phyloP scores from a whole-genome alignment of 2,113 vertebrate genomes.

The Callipepla californica region DNA sequence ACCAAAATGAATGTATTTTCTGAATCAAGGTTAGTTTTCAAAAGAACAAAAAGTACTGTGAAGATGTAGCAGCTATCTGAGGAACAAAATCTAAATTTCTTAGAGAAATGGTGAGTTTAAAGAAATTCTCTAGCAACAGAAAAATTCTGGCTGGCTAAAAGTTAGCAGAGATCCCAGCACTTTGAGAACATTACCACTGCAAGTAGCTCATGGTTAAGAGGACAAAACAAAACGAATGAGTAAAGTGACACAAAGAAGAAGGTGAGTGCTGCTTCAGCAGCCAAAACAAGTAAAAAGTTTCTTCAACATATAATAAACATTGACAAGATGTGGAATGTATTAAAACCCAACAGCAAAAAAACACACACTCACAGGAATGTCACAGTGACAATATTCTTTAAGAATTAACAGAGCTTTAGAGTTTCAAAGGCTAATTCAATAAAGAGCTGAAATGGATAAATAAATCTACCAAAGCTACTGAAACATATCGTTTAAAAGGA shows the following conservation, averaged over 20 bases:
- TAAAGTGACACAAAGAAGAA: neutral
- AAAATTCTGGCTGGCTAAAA: neutral
- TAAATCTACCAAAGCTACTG: neutral
- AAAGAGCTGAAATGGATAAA: neutral
- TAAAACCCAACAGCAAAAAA: neutral
- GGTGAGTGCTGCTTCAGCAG: neutral
- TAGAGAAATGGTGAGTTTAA: neutral
- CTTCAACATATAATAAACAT: neutral
- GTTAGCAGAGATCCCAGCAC: neutral
- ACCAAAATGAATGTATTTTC: neutral
- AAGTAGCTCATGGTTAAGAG: neutral
- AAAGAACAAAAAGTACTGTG: neutral
- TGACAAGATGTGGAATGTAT: neutral
- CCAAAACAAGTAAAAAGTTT: neutral
- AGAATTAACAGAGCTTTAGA: neutral
- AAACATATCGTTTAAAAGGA: neutral
- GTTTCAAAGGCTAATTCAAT: constrained; percentile 4
- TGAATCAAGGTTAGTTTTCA: neutral
- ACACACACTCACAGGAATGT: neutral
- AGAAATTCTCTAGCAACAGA: neutral
- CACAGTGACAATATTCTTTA: neutral
- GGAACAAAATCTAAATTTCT: neutral
- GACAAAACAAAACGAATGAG: neutral
- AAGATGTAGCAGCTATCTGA: neutral
- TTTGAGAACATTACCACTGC: neutral